Percentiles rank a stretch among this genome's conserved stretches.
phyloP scores from a whole-genome alignment of 2,797 vertebrate genomes.

The Phaenicophaeus curvirostris region DNA sequence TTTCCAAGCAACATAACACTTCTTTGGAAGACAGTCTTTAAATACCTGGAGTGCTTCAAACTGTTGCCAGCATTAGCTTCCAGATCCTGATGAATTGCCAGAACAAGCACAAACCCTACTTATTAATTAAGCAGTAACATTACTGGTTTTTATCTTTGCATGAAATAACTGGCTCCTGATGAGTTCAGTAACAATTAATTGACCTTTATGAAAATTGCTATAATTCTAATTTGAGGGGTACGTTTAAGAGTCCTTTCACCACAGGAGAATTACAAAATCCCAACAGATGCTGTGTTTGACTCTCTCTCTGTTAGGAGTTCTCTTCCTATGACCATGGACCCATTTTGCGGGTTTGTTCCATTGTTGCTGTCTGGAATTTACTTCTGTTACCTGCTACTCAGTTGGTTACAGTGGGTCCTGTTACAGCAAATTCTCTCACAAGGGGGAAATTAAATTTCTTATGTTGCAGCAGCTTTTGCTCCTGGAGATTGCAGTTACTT shows the following conservation, averaged over 20 bases:
- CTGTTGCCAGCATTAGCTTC: not conserved
- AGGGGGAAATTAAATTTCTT: not conserved
- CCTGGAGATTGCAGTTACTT: not conserved
- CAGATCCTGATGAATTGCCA: not conserved
- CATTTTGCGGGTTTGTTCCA: not conserved
- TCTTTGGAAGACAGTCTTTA: not conserved
- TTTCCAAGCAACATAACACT: slow-evolving; percentile 28
- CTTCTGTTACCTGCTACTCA: not conserved
- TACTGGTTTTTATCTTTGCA: not conserved
- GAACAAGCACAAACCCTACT: not conserved
- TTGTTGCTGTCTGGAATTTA: not conserved
- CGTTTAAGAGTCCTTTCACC: not conserved
- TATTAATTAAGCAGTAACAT: not conserved
- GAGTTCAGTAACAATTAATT: not conserved
- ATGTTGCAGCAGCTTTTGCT: not conserved
- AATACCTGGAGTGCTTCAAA: slow-evolving; percentile 6
- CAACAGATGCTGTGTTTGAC: not conserved
- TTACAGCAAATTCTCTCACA: not conserved
- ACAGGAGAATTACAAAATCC: not conserved
- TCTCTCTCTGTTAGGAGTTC: not conserved
- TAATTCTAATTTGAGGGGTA: not conserved
- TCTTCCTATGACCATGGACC: not conserved
- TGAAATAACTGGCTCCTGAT: not conserved
- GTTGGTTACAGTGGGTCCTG: not conserved
- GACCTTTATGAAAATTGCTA: not conserved